Percentiles rank a stretch among this genome's conserved stretches.
Evolutionary conservation across 37 sponge, comb jelly and placozoan species (phyloP).

Genomic region (Cliona cf. orientalis): DNA sequence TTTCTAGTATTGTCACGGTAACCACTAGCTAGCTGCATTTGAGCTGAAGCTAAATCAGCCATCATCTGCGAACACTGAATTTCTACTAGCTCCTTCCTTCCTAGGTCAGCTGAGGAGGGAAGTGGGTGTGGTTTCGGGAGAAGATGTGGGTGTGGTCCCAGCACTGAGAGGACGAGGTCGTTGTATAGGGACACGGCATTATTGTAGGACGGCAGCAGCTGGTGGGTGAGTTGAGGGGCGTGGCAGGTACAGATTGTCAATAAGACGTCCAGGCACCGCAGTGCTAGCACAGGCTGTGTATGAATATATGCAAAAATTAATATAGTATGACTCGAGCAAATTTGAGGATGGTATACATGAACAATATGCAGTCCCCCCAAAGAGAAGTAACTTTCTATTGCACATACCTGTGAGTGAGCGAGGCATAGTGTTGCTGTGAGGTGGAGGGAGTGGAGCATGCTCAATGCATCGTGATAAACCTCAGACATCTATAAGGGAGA

Average conservation of each 20-base stretch:
- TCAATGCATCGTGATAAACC: not conserved
- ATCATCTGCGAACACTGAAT: not conserved
- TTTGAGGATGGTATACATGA: not conserved
- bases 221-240: not conserved
- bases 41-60: slow-evolving; percentile 12
- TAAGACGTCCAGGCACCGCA: not conserved
- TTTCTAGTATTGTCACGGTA: slow-evolving; percentile 13
- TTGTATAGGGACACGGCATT: no score
- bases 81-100: not conserved
- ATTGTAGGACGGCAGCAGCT: not conserved
- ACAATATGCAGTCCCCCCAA: not conserved
- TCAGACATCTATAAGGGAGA: not conserved
- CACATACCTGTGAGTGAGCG: slow-evolving; percentile 23
- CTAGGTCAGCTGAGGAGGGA: not conserved
- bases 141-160: not conserved
- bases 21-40: not conserved
- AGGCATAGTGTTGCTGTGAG: slow-evolving; percentile 6
- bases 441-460: not conserved
- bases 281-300: slow-evolving; percentile 12
- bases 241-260: not conserved
- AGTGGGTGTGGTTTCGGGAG: not conserved
- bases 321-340: not conserved
- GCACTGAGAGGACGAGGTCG: no score
- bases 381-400: not conserved
- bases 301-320: not conserved